Conservation (phyloP, 2,113 vertebrate genomes). For the Martes martes region DNA sequence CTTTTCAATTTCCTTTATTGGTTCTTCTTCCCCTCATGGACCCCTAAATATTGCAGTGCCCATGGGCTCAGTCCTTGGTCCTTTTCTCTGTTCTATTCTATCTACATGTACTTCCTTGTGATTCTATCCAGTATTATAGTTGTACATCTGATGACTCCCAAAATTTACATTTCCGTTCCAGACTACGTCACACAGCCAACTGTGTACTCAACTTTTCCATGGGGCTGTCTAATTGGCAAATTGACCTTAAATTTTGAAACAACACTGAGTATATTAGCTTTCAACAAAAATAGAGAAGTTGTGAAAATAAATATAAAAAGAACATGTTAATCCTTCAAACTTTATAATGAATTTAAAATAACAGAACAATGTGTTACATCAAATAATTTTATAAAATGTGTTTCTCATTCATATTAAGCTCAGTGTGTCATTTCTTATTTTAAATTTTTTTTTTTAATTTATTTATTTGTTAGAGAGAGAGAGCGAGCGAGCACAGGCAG, state of each 20-base stretch:
- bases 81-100: not conserved
- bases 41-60: not conserved
- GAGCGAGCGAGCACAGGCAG: too few species aligned
- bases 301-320: not conserved
- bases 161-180: not conserved
- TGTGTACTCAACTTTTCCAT: not conserved
- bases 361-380: not conserved
- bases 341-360: not conserved
- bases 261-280: not conserved
- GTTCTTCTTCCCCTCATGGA: not conserved
- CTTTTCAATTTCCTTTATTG: not conserved
- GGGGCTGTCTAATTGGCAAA: not conserved
- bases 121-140: not conserved
- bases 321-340: not conserved
- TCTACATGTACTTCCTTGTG: not conserved
- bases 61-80: not conserved
- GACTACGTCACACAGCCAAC: not conserved
- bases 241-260: not conserved
- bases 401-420: not conserved
- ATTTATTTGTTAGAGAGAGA: too few species aligned
- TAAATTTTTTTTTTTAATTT: too few species aligned
- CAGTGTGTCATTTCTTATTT: not conserved
- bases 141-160: not conserved
- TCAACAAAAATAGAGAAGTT: not conserved
- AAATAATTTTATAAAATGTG: not conserved